A percentile compares a stretch with the other conserved stretches of the same genome.
phyloP scores from a whole-genome alignment of 2,113 vertebrate species.

The Desmodus rotundus region DNA sequence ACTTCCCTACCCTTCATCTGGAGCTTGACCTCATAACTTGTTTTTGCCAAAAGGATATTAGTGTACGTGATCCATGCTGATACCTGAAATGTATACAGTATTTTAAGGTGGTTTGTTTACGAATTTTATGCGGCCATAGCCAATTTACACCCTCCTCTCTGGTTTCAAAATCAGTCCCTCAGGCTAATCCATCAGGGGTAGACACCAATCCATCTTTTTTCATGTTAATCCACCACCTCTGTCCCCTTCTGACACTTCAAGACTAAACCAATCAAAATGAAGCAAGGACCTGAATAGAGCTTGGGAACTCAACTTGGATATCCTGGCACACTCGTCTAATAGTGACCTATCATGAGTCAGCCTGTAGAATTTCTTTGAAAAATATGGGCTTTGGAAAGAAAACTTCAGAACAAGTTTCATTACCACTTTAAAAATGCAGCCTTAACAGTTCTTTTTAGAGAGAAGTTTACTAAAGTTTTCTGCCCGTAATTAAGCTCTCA shows the following conservation, averaged over 20 bases:
- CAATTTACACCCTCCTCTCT: not conserved
- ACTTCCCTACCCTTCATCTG: not conserved
- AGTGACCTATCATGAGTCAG: not conserved
- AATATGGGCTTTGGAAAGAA: not conserved
- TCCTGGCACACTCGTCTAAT: not conserved
- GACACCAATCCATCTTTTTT: not conserved
- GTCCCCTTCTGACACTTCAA: not conserved
- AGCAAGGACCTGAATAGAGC: not conserved
- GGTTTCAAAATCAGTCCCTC: not conserved
- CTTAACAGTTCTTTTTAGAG: conserved; percentile 20
- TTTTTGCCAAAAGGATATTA: not conserved
- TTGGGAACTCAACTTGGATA: not conserved
- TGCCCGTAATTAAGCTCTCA: conserved; percentile 24
- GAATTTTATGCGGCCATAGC: not conserved
- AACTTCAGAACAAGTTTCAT: conserved; percentile 5
- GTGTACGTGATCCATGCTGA: not conserved
- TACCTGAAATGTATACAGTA: not conserved
- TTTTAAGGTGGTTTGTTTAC: not conserved
- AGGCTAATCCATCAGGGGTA: not conserved
- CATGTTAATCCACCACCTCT: not conserved
- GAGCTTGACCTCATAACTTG: not conserved
- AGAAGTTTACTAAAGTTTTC: conserved; percentile 34
- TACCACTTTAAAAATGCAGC: conserved; percentile 17
- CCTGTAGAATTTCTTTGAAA: not conserved
- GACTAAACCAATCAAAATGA: not conserved